Conservation (phyloP, 2,888 invertebrate species). For the Osmoderma eremita region DNA sequence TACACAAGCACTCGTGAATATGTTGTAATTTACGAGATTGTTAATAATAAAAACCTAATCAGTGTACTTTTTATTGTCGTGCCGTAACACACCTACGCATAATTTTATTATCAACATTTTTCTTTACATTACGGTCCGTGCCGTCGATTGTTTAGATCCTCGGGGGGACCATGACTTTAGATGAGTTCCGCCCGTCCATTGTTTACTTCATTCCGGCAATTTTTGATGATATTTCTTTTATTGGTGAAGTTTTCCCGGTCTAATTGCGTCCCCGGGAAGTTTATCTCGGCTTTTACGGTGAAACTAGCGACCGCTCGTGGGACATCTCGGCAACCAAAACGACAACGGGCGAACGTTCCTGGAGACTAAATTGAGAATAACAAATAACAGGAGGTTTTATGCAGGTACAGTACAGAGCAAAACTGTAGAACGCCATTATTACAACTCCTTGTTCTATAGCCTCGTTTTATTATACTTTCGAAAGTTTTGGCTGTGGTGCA, state of each 20-base stretch:
- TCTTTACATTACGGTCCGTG: background rate
- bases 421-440: too few species aligned
- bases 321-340: slow-evolving; percentile 12
- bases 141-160: slow-evolving; percentile 26
- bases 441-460: too few species aligned
- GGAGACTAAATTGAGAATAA: too few species aligned
- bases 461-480: too few species aligned
- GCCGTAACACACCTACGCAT: background rate
- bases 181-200: slow-evolving; percentile 47
- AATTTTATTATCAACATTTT: slow-evolving; percentile 11
- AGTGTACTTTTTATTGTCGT: too few species aligned
- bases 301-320: slow-evolving; percentile 12
- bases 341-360: too few species aligned
- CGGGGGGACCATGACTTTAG: slow-evolving; percentile 49
- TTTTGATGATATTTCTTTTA: slow-evolving; percentile 50
- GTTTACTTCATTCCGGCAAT: slow-evolving; percentile 53
- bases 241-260: slow-evolving; percentile 41
- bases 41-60: too few species aligned
- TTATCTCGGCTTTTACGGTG: slow-evolving; percentile 21
- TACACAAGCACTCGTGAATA: too few species aligned
- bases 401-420: too few species aligned
- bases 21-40: too few species aligned
- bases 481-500: too few species aligned
- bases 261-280: slow-evolving; percentile 37
- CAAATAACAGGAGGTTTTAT: too few species aligned